A percentile compares a stretch with the other conserved stretches of the same genome.
These are phyloP conservation scores for Alitta virens DNA, from an alignment of 2,888 invertebrate genomes.

Conservation along the genomic window DNA sequence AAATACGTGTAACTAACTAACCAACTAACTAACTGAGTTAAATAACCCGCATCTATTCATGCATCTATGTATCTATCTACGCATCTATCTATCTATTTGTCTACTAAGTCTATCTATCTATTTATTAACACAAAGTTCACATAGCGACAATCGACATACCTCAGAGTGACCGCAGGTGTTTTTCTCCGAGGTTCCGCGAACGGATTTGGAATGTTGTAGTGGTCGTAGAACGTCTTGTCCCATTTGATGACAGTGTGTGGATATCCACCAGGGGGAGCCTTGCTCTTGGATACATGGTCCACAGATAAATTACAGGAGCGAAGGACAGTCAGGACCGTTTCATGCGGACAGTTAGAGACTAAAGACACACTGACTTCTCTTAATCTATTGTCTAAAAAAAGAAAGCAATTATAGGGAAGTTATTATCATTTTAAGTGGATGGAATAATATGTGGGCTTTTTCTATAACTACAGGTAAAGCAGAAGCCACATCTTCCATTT, in stretches of 20 bases:
- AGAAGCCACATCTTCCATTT: too few relatives aligned
- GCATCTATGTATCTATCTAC: too few relatives aligned
- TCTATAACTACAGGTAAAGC: too few relatives aligned
- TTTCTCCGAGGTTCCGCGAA: conserved; percentile 10
- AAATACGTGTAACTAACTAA: too few relatives aligned
- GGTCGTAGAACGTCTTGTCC: conserved; percentile 36
- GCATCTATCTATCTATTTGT: too few relatives aligned
- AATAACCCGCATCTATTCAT: too few relatives aligned
- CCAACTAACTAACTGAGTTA: too few relatives aligned
- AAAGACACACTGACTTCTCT: conserved; percentile 69
- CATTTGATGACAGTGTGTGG: conserved; percentile 23
- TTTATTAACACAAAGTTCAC: too few relatives aligned
- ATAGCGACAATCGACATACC: too few relatives aligned
- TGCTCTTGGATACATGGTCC: conserved; percentile 73
- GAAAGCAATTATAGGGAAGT: background rate
- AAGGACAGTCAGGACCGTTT: conserved; percentile 63
- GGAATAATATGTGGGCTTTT: too few relatives aligned
- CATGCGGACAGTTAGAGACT: conserved; percentile 58
- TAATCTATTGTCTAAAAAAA: conserved; percentile 29
- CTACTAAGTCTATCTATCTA: too few relatives aligned
- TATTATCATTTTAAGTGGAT: too few relatives aligned
- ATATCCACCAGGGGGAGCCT: conserved; percentile 11
- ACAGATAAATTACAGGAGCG: conserved; percentile 81
- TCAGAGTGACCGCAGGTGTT: conserved; percentile 3
- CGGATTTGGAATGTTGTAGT: conserved; percentile 32